Evolutionary conservation across 1,140 invertebrate genomes (phyloP), one percentile per base, ranked within the genome.

Genomic region (Conus ventricosus): DNA sequence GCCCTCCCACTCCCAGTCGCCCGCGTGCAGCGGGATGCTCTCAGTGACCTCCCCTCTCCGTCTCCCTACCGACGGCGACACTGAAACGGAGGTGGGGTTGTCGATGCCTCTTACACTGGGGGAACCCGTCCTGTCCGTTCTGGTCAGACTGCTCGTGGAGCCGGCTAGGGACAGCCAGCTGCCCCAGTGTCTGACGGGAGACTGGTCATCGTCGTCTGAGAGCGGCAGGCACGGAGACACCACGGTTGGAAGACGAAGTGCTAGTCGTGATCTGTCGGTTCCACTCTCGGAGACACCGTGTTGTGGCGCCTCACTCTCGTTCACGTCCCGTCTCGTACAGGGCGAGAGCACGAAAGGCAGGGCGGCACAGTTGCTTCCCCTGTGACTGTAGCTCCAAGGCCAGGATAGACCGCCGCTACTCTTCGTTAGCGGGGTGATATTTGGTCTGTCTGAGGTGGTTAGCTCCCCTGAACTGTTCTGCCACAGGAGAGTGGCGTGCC

Each of bases 131-230:
- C 39, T 39, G 39, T 39, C 39, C 39, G 39, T 39, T 39, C 39
- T 39, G 39, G 39, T 39, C 39, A 39, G 39, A 39, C 20, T 81
- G 53, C 27, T 54, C 17, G 39, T 39, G 39, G 51, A 54, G 10
- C 80, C 80, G 7, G 39, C 20, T 51, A 81, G 20, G 5, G 80
- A 81, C 20, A 81, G 13, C 80, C 27, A 23, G 51, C 80, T 81
- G 39, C 15, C 39, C 4, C 51, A 81, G 4, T 81, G 15, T 7
- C 80, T 4, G 39, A 81, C 7, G 15, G 80, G 80, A 54, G 39
- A 54, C 80, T 54, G 54, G 80, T 81, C 80, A 8, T 81, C 80
- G 80, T 81, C 80, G 20, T 81, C 80, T 13, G 39, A 81, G 4
- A 81, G 51, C 39, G 39, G 39, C 39, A 39, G 39, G 39, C 39